Conservation (phyloP, 2,797 vertebrate species). For the Astyanax mexicanus region DNA sequence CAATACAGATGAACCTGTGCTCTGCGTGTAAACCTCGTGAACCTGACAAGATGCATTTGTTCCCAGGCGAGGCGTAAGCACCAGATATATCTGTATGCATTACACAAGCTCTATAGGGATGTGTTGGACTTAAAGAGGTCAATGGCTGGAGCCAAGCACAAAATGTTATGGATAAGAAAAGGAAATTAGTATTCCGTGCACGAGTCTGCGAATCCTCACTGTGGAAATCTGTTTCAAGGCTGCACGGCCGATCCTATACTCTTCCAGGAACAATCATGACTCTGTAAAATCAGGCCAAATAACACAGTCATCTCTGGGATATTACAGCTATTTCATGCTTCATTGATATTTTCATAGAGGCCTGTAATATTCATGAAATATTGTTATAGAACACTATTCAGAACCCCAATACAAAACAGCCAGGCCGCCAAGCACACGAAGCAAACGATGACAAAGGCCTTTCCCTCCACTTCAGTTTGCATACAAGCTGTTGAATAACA, state of each 20-base stretch:
- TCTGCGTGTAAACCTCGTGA: conserved; percentile 62
- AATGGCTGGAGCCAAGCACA: conserved; percentile 20
- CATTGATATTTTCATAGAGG: conserved; percentile 2
- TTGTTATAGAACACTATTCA: conserved; percentile 5
- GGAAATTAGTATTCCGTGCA: conserved; percentile 5
- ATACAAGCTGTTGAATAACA: conserved; percentile 42
- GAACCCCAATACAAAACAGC: conserved; percentile 1
- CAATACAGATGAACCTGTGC: conserved; percentile 47
- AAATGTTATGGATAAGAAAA: conserved; percentile 3
- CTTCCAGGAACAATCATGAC: background rate
- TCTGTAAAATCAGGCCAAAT: background rate
- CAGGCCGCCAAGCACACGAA: background rate
- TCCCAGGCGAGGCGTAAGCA: conserved; percentile 45
- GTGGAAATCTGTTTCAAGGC: conserved; percentile 7
- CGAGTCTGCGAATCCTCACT: background rate
- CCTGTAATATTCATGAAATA: conserved; percentile 4
- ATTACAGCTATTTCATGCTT: conserved; percentile 19
- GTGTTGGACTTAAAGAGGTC: conserved; percentile 53
- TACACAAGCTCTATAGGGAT: conserved; percentile 33
- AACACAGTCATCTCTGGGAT: background rate
- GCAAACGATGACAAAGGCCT: conserved; percentile 3
- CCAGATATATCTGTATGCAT: conserved; percentile 52
- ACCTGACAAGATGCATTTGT: conserved; percentile 69
- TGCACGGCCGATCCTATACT: background rate
- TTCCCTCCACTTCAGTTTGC: conserved; percentile 28